Percentiles rank a stretch among this genome's conserved stretches.
Conservation (phyloP, 2,888 invertebrate species). For the Atherix ibis region DNA sequence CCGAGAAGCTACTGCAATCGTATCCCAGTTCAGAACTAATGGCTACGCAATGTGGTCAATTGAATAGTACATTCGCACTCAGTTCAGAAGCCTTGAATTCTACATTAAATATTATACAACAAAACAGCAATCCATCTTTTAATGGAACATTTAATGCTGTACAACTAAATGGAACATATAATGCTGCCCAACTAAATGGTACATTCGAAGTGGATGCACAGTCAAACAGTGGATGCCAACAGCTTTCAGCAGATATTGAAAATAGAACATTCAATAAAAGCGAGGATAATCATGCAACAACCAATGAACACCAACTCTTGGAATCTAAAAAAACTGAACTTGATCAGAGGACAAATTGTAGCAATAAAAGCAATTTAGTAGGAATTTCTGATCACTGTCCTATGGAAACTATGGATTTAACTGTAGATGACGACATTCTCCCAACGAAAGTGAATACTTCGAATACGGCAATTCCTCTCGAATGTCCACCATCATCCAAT, state of each 20-base stretch:
- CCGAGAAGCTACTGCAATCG: too few relatives aligned
- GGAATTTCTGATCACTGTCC: not conserved
- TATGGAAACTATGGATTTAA: not conserved
- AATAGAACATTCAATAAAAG: not conserved
- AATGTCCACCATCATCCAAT: not conserved
- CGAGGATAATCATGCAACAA: not conserved
- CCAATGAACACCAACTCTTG: not conserved
- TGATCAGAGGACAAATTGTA: too few relatives aligned
- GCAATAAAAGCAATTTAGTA: too few relatives aligned
- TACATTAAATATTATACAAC: constrained; percentile 1
- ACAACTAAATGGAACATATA: too few relatives aligned
- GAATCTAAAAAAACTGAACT: constrained; percentile 1
- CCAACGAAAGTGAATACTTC: constrained; percentile 22
- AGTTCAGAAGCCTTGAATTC: constrained; percentile 5
- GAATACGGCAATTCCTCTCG: not conserved
- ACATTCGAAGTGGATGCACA: not conserved
- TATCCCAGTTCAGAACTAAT: too few relatives aligned
- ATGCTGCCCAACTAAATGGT: not conserved
- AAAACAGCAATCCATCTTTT: not conserved
- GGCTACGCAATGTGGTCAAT: too few relatives aligned
- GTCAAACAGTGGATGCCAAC: not conserved
- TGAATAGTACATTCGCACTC: constrained; percentile 10
- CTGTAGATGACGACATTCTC: not conserved
- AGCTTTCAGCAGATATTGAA: not conserved
- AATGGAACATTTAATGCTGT: constrained; percentile 1